Conservation (phyloP, 2,888 invertebrate genomes). For the Erynnis tages region DNA sequence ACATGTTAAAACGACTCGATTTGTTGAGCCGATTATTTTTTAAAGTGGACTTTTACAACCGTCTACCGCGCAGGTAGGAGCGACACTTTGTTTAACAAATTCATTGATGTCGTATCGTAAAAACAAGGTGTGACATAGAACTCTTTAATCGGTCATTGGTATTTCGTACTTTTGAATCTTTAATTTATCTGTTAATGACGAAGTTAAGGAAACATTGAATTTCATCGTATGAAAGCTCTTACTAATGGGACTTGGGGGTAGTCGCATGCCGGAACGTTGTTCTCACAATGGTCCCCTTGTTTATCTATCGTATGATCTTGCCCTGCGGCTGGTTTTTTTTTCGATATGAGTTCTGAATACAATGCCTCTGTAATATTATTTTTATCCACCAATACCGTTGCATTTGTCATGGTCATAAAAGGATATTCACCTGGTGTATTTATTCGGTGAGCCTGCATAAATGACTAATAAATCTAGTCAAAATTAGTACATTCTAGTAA, state of each 20-base stretch:
- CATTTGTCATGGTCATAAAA: constrained; percentile 58
- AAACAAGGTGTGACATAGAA: constrained; percentile 12
- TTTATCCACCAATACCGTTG: constrained; percentile 58
- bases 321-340: constrained; percentile 55
- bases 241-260: constrained; percentile 9
- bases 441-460: no score
- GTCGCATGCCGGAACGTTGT: constrained; percentile 22
- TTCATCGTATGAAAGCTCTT: background rate
- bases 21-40: constrained; percentile 68
- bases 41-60: constrained; percentile 45
- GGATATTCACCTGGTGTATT: no score
- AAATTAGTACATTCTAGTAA: no score
- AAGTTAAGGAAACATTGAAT: background rate
- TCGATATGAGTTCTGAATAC: constrained; percentile 55
- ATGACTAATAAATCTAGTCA: no score
- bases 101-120: constrained; percentile 27
- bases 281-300: constrained; percentile 62
- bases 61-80: constrained; percentile 48
- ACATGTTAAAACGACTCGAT: constrained; percentile 73
- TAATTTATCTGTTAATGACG: background rate
- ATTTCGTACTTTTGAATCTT: background rate
- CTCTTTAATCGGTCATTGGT: constrained; percentile 2
- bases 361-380: constrained; percentile 67
- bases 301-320: constrained; percentile 58
- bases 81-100: constrained; percentile 64